phyloP scores from a whole-genome alignment of 2,797 vertebrate genomes.

The Mormyrops attenuatus region DNA sequence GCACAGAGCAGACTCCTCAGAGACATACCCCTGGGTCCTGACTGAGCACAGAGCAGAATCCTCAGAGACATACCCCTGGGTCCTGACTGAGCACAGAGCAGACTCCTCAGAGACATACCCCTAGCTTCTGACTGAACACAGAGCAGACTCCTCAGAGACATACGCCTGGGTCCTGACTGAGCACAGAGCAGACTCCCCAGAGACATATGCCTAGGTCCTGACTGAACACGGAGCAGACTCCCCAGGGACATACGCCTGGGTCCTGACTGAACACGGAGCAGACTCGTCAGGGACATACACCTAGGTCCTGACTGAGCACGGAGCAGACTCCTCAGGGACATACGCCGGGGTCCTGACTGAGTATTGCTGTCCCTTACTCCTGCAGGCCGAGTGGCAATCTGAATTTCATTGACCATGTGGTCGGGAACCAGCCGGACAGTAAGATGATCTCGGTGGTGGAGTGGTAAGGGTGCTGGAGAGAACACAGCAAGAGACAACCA shows the following conservation, averaged over 20 bases:
- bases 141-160: no score
- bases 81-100: no score
- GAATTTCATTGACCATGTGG: slow-evolving; percentile 83
- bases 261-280: no score
- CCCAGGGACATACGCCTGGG: no score
- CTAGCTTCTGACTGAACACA: no score
- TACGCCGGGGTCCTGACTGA: neutral
- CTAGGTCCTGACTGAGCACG: neutral
- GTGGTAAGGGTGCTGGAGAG: slow-evolving; percentile 65
- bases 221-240: no score
- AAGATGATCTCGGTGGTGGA: slow-evolving; percentile 83
- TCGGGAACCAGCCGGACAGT: slow-evolving; percentile 87
- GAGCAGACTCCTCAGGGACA: neutral
- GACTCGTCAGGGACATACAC: neutral
- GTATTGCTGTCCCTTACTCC: neutral
- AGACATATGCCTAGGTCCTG: no score
- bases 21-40: no score
- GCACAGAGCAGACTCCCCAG: neutral
- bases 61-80: no score
- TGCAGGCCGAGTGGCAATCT: slow-evolving; percentile 70
- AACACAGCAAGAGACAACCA: neutral
- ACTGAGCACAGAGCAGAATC: no score
- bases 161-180: neutral
- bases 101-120: no score
- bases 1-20: no score